These are phyloP conservation scores for Drosophila orosa DNA, from an alignment of 1,140 invertebrate genomes.

Conservation along the genomic window DNA sequence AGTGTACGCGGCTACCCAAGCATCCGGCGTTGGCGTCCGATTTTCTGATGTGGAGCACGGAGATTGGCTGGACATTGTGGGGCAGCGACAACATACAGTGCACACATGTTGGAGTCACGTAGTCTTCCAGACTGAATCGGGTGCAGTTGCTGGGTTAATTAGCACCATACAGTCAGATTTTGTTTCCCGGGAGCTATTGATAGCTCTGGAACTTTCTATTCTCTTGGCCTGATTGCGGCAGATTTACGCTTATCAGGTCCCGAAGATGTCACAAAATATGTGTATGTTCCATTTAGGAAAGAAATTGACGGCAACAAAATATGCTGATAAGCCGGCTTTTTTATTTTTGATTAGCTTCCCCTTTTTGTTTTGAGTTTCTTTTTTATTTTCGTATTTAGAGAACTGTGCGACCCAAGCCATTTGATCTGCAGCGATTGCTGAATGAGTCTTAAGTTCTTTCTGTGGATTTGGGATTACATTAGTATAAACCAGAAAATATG, in stretches of 20 bases:
- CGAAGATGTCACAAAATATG: conserved; percentile 45
- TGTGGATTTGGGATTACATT: not conserved
- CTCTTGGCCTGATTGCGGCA: conserved; percentile 9
- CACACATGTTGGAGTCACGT: conserved; percentile 68
- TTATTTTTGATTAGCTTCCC: conserved; percentile 20
- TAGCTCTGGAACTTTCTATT: conserved; percentile 61
- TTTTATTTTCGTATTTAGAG: conserved; percentile 37
- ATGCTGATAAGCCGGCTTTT: conserved; percentile 67
- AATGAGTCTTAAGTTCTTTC: not conserved
- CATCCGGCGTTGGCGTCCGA: conserved; percentile 66
- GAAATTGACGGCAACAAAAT: conserved; percentile 38
- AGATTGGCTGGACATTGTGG: conserved; percentile 66
- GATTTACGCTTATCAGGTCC: conserved; percentile 53
- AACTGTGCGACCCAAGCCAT: conserved; percentile 60
- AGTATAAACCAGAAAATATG: not conserved
- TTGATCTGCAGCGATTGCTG: conserved; percentile 29
- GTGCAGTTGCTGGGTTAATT: conserved; percentile 57
- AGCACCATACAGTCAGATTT: conserved; percentile 35
- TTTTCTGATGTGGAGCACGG: conserved; percentile 63
- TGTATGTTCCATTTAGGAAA: conserved; percentile 16
- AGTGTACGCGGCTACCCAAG: conserved; percentile 22
- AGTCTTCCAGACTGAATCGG: conserved; percentile 29
- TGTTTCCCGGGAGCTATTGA: conserved; percentile 55
- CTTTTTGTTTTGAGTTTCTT: conserved; percentile 27
- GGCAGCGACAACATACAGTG: conserved; percentile 40